phyloP scores from a whole-genome alignment of 1,140 invertebrate genomes.

The Prorops nasuta region DNA sequence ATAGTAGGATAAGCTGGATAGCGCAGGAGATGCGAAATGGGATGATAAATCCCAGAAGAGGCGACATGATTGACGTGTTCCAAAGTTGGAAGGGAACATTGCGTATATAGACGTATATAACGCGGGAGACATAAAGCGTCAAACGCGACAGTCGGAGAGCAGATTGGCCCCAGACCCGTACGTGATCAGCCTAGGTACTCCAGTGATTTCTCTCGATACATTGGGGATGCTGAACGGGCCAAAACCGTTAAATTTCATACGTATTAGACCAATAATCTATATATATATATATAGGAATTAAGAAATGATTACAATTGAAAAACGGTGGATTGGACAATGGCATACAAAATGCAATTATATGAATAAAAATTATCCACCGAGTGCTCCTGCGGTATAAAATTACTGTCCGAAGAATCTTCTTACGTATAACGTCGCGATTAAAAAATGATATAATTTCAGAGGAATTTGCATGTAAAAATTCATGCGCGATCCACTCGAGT shows the following conservation, averaged over 20 bases:
- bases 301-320: neutral
- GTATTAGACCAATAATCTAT: neutral
- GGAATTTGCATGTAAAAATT: too few species aligned
- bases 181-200: constrained; percentile 39
- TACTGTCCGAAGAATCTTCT: too few species aligned
- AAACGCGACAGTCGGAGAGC: constrained; percentile 37
- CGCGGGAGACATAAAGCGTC: constrained; percentile 41
- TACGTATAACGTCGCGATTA: too few species aligned
- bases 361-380: neutral
- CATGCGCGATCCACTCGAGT: too few species aligned
- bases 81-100: constrained; percentile 24
- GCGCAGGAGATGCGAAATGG: constrained; percentile 27
- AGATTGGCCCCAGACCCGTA: constrained; percentile 34
- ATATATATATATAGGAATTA: constrained; percentile 5
- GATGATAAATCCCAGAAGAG: constrained; percentile 21
- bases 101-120: constrained; percentile 31
- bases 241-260: neutral
- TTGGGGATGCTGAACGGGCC: too few species aligned
- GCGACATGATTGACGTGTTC: constrained; percentile 37
- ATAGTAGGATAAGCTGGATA: too few species aligned
- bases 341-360: neutral
- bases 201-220: constrained; percentile 18
- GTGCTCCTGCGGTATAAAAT: too few species aligned
- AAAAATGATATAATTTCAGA: too few species aligned
- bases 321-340: neutral